Percentiles rank a stretch among this genome's conserved stretches.
These are phyloP conservation scores for Willisornis vidua DNA, from an alignment of 2,113 vertebrate genomes.

Conservation along the genomic window DNA sequence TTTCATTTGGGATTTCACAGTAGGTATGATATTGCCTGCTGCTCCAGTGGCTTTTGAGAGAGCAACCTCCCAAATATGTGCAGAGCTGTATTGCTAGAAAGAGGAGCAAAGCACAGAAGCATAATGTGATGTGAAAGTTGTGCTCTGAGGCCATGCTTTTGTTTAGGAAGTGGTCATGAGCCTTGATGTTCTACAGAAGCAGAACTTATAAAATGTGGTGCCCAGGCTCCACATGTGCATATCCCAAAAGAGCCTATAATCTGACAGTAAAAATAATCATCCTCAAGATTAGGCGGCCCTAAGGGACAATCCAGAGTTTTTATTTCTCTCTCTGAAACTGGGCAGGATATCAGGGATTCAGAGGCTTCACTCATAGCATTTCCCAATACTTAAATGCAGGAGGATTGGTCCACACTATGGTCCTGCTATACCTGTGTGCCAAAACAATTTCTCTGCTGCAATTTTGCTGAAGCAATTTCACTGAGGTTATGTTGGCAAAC, in stretches of 20 bases:
- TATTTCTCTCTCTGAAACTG: neutral
- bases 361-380: neutral
- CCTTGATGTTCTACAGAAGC: neutral
- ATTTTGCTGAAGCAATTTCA: neutral
- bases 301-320: neutral
- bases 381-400: neutral
- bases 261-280: neutral
- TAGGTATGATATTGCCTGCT: neutral
- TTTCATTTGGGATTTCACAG: neutral
- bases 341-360: neutral
- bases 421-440: neutral
- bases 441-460: neutral
- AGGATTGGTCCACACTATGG: rapidly evolving
- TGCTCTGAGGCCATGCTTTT: neutral
- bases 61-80: neutral
- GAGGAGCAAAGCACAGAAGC: neutral
- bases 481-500: neutral
- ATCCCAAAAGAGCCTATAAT: neutral
- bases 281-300: neutral
- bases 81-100: neutral
- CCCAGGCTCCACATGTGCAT: neutral
- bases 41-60: neutral
- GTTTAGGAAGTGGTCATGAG: neutral
- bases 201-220: neutral
- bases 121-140: neutral